Conservation (phyloP, 2,797 vertebrate species). For the Hypotaenidia okinawae region DNA sequence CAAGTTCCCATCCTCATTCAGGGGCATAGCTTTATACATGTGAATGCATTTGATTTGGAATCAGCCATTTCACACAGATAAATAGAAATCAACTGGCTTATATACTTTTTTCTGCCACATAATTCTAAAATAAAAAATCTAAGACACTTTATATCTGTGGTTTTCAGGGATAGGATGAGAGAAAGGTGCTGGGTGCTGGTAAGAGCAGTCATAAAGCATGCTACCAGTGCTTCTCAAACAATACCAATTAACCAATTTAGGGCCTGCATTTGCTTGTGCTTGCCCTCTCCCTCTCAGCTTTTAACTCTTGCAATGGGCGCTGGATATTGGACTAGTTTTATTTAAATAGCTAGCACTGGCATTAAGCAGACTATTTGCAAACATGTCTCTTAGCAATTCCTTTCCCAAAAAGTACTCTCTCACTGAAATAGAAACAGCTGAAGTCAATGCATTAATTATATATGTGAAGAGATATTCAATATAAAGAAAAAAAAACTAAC, state of each 20-base stretch:
- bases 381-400: background rate
- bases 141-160: background rate
- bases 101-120: background rate
- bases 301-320: background rate
- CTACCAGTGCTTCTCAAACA: background rate
- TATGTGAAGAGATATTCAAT: background rate
- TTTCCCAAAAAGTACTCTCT: background rate
- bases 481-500: background rate
- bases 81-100: background rate
- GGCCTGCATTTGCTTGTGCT: background rate
- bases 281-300: background rate
- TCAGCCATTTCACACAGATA: background rate
- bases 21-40: background rate
- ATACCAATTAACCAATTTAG: background rate
- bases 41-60: background rate
- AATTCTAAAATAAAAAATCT: background rate
- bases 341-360: background rate
- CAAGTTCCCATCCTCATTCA: background rate
- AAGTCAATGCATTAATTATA: background rate
- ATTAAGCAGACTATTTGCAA: background rate
- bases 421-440: background rate
- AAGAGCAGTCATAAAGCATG: background rate
- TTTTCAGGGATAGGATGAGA: background rate
- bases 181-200: background rate
- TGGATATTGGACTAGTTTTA: background rate